Conservation (phyloP, 1,140 invertebrate species). For the Drosophila carrolli region DNA sequence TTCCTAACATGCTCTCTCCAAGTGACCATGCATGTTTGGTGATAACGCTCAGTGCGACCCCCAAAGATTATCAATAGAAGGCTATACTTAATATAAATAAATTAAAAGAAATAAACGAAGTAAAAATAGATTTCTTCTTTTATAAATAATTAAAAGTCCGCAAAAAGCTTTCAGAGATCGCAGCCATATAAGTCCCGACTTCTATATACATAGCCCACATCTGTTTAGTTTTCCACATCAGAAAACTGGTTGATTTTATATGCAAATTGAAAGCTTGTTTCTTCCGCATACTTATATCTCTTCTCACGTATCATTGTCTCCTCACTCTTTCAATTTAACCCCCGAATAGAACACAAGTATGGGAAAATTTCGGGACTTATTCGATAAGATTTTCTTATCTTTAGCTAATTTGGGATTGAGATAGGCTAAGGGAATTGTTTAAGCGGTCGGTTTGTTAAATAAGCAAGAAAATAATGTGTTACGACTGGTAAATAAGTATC, state of each 20-base stretch:
- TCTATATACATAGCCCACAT: slow-evolving; percentile 1
- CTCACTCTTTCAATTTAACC: slow-evolving; percentile 20
- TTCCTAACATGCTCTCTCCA: slow-evolving; percentile 8
- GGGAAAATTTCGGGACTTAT: not conserved
- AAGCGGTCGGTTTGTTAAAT: too few species aligned
- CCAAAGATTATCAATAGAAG: slow-evolving; percentile 1
- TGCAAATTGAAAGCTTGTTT: slow-evolving; percentile 41
- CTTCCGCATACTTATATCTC: slow-evolving; percentile 45
- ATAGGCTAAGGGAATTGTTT: too few species aligned
- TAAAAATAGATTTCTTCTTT: slow-evolving; percentile 14
- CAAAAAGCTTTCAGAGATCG: not conserved
- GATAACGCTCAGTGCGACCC: slow-evolving; percentile 16
- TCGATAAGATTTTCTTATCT: not conserved
- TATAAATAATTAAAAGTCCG: not conserved
- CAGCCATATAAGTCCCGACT: not conserved
- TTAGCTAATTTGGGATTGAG: too few species aligned
- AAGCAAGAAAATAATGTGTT: too few species aligned
- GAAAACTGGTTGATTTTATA: slow-evolving; percentile 30
- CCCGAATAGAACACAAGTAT: not conserved
- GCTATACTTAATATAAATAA: not conserved
- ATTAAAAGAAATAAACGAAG: not conserved
- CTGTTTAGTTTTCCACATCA: slow-evolving; percentile 1
- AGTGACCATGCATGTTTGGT: not conserved
- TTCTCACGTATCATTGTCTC: slow-evolving; percentile 12
- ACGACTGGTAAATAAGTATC: too few species aligned